Conservation (phyloP, 2,888 invertebrate genomes). For the Sarcophaga variegata region DNA sequence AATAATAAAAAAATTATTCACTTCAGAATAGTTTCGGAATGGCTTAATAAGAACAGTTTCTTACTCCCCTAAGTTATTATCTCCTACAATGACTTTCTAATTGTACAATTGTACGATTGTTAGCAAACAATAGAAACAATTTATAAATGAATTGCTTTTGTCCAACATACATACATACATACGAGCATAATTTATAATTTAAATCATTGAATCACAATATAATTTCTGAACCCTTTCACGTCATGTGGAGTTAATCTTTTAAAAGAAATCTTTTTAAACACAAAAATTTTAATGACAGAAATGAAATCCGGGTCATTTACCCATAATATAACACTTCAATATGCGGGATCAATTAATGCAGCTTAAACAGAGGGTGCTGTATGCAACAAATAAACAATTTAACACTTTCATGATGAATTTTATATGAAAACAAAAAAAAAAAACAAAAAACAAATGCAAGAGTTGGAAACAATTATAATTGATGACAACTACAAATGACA, state of each 20-base stretch:
- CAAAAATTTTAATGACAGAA: neutral
- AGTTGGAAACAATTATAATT: conserved; percentile 53
- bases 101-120: neutral
- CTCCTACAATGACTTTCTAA: neutral
- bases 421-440: neutral
- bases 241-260: too few relatives aligned
- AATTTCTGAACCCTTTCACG: neutral
- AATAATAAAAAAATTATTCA: too few relatives aligned
- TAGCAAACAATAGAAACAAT: neutral
- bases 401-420: conserved; percentile 26
- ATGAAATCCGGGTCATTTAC: conserved; percentile 27
- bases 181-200: neutral
- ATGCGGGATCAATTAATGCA: conserved; percentile 43
- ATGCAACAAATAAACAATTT: conserved; percentile 18
- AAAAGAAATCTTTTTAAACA: too few relatives aligned
- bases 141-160: neutral
- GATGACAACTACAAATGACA: conserved; percentile 67
- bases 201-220: neutral
- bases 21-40: too few relatives aligned
- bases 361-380: neutral
- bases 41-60: too few relatives aligned
- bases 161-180: neutral
- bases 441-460: too few relatives aligned
- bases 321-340: neutral
- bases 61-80: neutral